Evolutionary conservation across 2,113 vertebrate species (phyloP).

Genomic region (Passer domesticus): DNA sequence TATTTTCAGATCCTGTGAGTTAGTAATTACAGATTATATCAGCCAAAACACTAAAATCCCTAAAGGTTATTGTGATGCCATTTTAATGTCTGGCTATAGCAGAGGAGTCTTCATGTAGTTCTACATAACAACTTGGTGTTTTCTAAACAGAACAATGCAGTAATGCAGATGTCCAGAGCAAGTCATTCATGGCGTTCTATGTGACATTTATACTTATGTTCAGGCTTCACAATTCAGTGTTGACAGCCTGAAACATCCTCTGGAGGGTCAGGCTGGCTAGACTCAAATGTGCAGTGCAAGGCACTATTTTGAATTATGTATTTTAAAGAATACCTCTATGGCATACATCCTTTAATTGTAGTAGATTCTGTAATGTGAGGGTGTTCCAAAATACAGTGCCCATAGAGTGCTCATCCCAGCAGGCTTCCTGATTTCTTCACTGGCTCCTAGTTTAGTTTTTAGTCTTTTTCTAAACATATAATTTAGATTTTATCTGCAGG

Average conservation of each 20-base stretch:
- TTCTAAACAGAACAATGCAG: not conserved
- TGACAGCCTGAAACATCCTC: not conserved
- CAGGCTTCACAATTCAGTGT: not conserved
- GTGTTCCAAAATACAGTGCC: not conserved
- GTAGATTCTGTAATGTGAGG: not conserved
- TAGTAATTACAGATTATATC: not conserved
- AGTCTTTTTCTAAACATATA: not conserved
- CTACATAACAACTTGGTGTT: not conserved
- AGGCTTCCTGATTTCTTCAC: not conserved
- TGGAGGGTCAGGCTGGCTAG: not conserved
- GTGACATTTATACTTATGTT: not conserved
- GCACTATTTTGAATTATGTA: not conserved
- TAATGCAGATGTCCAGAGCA: rapidly evolving
- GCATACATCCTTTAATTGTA: not conserved
- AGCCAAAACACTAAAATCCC: not conserved
- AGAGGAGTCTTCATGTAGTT: not conserved
- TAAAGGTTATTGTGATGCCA: not conserved
- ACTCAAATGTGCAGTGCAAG: not conserved
- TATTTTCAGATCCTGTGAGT: not conserved
- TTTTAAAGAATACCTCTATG: not conserved
- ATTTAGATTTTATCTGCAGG: not conserved
- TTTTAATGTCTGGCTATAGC: not conserved
- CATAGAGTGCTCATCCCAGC: not conserved
- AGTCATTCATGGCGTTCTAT: rapidly evolving
- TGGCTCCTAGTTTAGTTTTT: not conserved